A percentile compares a stretch with the other conserved stretches of the same genome.
Conservation (phyloP, 2,797 vertebrate species). For the Emys orbicularis region DNA sequence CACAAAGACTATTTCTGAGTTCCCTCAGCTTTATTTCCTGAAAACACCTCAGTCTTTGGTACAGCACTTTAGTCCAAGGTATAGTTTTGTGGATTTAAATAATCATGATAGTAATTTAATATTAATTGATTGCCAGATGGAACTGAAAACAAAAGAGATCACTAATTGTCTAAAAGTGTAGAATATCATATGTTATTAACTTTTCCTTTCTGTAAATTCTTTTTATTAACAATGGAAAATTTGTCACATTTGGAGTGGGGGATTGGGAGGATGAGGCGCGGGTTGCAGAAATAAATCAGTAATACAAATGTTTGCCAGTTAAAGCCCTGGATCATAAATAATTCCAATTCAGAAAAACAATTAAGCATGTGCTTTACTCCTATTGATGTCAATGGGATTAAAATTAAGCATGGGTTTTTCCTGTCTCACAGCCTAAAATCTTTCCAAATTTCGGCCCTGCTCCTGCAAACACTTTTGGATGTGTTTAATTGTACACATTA, state of each 20-base stretch:
- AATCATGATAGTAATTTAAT: neutral
- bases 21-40: neutral
- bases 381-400: neutral
- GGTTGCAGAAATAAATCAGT: neutral
- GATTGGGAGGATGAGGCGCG: accelerated
- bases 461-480: neutral
- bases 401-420: neutral
- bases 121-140: accelerated
- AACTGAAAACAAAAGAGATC: neutral
- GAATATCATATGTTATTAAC: neutral
- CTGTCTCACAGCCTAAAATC: neutral
- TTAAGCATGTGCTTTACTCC: neutral
- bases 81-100: neutral
- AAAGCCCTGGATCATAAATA: neutral
- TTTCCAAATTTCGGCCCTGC: neutral
- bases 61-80: too few relatives aligned
- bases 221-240: neutral
- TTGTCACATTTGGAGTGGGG: neutral
- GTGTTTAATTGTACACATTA: accelerated
- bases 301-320: neutral
- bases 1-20: accelerated
- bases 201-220: neutral
- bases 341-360: neutral
- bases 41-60: neutral
- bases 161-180: accelerated